Base-by-base conservation (phyloP, 30 jellyfish, hydroid and myxozoan species). In the Aurelia coerulea region DNA sequence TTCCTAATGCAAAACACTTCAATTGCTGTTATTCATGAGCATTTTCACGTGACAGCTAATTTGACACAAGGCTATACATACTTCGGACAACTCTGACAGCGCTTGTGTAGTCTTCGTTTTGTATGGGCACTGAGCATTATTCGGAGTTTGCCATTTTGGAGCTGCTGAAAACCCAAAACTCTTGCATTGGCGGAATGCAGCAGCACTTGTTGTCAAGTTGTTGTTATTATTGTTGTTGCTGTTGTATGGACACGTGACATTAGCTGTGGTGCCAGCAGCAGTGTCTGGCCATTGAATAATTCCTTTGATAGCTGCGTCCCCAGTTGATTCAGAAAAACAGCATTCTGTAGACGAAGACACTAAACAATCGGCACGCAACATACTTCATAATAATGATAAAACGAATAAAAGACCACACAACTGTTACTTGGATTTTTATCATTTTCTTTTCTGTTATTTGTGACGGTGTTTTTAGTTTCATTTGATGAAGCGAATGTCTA, bases 41-140 rank as follows among this genome's bases (percentile, higher is more conserved):
- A 39, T 3, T 39, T 39, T 39, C 51, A 39, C 8, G 9, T 39
- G 51, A 39, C 8, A 9, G 4, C 10, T 39, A 39, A 0, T 9
- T 5, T 14, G 12, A 56, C 15, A 18, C 14, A 23, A 23, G 58
- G n/a, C 5, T 50, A 34, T 8, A 11, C 33, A 7, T 50, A 80
- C 90, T 72, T 80, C 74, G 17, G 90, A 39, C 29, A 80, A 59
- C 5, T 80, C 90, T 39, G 90, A 80, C 52, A 80, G 42, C 65
- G 54, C 72, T 67, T 67, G 81, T 6, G 90, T 80, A 9, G 82
- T 68, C 33, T 80, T 51, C 29, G 90, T 65, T 50, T 80, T 80
- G 41, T 65, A 80, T n/a, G 90, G 82, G 32, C 90, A 80, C 39
- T 46, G 73, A 17, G 72, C 32, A 16, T 70, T 42, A 34, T 80